Base-by-base conservation (phyloP, 2,888 invertebrate species). In the Thecophora atra region DNA sequence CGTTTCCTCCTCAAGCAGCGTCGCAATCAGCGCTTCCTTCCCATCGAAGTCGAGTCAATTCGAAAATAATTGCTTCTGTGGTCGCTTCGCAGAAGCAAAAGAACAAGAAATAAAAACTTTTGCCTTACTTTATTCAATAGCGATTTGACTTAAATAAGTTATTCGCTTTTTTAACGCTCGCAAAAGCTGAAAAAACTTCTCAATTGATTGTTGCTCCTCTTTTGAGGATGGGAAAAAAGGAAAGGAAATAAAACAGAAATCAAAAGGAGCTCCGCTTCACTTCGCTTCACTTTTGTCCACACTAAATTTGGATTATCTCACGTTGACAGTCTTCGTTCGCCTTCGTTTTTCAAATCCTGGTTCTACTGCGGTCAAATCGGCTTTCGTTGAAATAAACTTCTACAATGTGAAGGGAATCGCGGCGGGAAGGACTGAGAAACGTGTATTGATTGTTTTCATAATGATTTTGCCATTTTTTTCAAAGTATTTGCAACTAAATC, bases 31-130 rank as follows among this genome's bases (percentile, higher is more conserved):
- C 24, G 24, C 62, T 37, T 44, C 11, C 7, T 37, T 19, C 30
- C 54, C 28, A 58, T 56, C 74, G 67, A 70, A 73, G 73, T 74
- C 62, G 63, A 75, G 72, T 72, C 75, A 75, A 75, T 75, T 75
- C 73, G 75, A 73, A 75, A 73, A 75, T 75, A 75, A 75, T 75
- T 75, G 75, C 73, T 75, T 75, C 66, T 73, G 75, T 65, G 75
- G 75, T 73, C 69, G 75, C 70, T 75, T 71, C 54, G 37, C 3
- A 28, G 52, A 63, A 37, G 37, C 11, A 37, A 37, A 37, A 11
- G 6, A 37, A n/a, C n/a, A 37, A 37, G 3, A 1, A 37, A 37
- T 8, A 2, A 37, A 37, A 37, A 62, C 19, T 37, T 62, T 69
- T 52, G 30, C 15, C 5, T 37, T 52, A 28, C 42, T 47, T 70